Evolutionary conservation across 2,888 invertebrate species (phyloP), one percentile per base, ranked within the genome.

Genomic region (Troides helena): DNA sequence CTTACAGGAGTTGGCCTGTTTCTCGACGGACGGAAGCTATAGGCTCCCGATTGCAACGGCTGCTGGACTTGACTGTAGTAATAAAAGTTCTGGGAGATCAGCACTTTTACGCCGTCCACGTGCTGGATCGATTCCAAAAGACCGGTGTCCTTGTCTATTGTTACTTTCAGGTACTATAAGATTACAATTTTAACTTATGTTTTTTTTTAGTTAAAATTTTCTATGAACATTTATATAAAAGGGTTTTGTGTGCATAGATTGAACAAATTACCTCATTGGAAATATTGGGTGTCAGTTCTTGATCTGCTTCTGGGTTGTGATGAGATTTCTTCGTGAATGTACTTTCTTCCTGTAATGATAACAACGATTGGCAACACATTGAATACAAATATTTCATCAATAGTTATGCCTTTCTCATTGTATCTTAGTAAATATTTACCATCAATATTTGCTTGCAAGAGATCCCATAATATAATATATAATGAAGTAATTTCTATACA

Each of bases 41-140:
- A 96, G 0, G 96, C 96, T 0, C 96, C 96, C 0, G 95, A 95
- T 56, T 95, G 93, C 73, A 94, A 83, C 0, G 85, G 83, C 68
- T 89, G 85, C 30, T 88, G 88, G 0, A 80, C 78, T 65, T 90
- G 89, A 39, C 86, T 83, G 83, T 95, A 96, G 80, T 84, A 94
- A 75, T 86, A 87, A 80, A 95, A 95, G 76, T 94, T 91, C 77
- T 92, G 92, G 0, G 81, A 72, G 0, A 90, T 66, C 21, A 81
- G 75, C 0, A 91, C 69, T 76, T 74, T 86, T 5, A 81, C 74
- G 0, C 91, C 92, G 23, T 91, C 91, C 0, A 86, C 80, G 56
- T 90, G 89, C 60, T 86, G 85, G 39, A 92, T 83, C 0, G 85
- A 86, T n/a, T 89, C 85, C 43, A 92, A 78, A 0, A 91, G 78